Conservation (phyloP, 2,113 vertebrate species). For the Melanerpes formicivorus region DNA sequence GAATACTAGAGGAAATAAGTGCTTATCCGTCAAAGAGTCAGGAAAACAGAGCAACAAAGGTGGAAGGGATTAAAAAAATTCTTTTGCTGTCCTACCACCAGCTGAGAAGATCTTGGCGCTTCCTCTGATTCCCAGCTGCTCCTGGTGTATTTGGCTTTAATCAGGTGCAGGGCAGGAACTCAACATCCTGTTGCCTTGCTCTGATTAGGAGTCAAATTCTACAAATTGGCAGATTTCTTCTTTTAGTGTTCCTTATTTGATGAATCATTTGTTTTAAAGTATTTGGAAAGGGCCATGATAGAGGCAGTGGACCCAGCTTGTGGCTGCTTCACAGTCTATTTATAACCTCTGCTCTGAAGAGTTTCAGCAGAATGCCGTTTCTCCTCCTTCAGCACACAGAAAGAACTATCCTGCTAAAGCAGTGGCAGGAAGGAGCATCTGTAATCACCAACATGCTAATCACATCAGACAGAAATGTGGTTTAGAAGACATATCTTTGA, state of each 20-base stretch:
- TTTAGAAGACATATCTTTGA: not conserved
- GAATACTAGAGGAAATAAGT: conserved; percentile 67
- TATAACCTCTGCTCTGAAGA: conserved; percentile 62
- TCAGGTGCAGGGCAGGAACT: conserved; percentile 92
- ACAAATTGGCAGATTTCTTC: conserved; percentile 87
- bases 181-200: conserved; percentile 88
- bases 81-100: conserved; percentile 76
- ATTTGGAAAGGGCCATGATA: conserved; percentile 76
- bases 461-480: not conserved
- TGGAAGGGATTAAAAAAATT: conserved; percentile 64
- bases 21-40: conserved; percentile 76
- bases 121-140: conserved; percentile 80
- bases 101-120: conserved; percentile 75
- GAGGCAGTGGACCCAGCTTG: conserved; percentile 65
- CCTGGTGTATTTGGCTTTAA: conserved; percentile 89
- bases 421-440: not conserved
- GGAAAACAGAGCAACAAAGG: conserved; percentile 77
- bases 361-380: conserved; percentile 40
- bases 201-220: conserved; percentile 92
- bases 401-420: conserved; percentile 13
- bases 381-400: conserved; percentile 34
- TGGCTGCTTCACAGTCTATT: conserved; percentile 76
- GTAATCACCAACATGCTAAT: not conserved
- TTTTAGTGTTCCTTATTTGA: conserved; percentile 80
- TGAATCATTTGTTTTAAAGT: conserved; percentile 89